Conservation (phyloP, 2,888 invertebrate species). For the Drosophila suboccidentalis region DNA sequence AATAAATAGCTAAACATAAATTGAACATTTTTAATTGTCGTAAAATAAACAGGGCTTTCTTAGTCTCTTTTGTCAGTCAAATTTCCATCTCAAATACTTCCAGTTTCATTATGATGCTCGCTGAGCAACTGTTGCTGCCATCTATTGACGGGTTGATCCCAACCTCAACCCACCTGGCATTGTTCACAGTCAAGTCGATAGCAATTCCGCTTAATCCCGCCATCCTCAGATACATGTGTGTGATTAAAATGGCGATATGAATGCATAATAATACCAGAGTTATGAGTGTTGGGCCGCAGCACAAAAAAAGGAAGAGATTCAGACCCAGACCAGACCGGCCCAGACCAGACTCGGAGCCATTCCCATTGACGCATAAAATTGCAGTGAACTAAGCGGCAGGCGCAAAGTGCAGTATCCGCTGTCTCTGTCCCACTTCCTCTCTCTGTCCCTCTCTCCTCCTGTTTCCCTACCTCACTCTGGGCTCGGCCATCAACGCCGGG, state of each 20-base stretch:
- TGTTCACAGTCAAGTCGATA: slow-evolving; percentile 17
- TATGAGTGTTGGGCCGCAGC: slow-evolving; percentile 51
- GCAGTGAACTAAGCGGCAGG: slow-evolving; percentile 67
- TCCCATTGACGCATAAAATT: slow-evolving; percentile 56
- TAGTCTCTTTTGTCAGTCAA: not conserved
- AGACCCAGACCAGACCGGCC: slow-evolving; percentile 2
- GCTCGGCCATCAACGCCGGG: slow-evolving; percentile 72
- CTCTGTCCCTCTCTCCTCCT: not conserved
- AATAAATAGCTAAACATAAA: not conserved
- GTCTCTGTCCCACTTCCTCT: not conserved
- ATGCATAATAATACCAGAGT: slow-evolving; percentile 80
- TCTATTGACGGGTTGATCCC: slow-evolving; percentile 3
- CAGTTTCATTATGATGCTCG: not conserved
- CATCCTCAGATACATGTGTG: slow-evolving; percentile 52
- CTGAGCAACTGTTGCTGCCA: slow-evolving; percentile 35
- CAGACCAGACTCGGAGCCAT: not conserved
- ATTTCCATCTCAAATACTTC: not conserved
- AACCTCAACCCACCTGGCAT: not conserved
- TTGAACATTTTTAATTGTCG: not conserved
- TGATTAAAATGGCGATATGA: slow-evolving; percentile 81
- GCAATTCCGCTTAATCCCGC: slow-evolving; percentile 59
- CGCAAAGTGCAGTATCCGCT: slow-evolving; percentile 48
- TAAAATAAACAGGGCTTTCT: not conserved
- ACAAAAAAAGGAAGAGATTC: slow-evolving; percentile 7
- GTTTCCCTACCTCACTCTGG: slow-evolving; percentile 1